Conservation (phyloP, 2,797 vertebrate species). For the Sebastes itinus region DNA sequence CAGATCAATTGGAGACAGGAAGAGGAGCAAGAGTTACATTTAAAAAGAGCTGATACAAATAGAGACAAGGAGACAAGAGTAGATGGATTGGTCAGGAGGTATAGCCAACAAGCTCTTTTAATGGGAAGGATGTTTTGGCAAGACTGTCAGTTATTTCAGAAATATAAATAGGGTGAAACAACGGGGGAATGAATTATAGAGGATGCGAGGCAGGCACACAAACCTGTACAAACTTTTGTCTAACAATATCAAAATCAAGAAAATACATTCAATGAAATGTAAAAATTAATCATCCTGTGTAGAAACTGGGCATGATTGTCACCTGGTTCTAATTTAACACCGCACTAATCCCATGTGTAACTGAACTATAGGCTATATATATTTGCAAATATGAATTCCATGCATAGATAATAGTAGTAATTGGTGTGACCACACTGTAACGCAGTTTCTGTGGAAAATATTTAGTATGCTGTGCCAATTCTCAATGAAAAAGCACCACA, state of each 20-base stretch:
- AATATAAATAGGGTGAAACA: constrained; percentile 11
- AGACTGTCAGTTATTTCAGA: not conserved
- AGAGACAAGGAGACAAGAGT: not conserved
- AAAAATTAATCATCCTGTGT: not conserved
- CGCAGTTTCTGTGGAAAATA: not conserved
- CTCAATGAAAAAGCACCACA: not conserved
- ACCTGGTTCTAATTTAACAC: not conserved
- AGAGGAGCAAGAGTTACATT: not conserved
- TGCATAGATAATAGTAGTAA: not conserved
- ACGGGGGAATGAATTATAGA: not conserved
- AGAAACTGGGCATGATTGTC: not conserved
- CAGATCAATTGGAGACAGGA: not conserved
- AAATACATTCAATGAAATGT: not conserved
- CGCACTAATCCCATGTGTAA: not conserved
- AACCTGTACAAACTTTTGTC: not conserved
- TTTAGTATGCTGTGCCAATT: not conserved
- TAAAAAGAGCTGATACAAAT: not conserved
- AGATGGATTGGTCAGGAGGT: constrained; percentile 2
- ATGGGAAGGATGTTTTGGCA: constrained; percentile 11
- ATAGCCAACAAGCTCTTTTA: constrained; percentile 20
- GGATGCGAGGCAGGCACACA: not conserved
- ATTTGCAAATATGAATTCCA: not conserved
- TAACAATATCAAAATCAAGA: not conserved
- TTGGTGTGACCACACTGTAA: not conserved
- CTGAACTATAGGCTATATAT: not conserved